These are phyloP conservation scores for Monochamus saltuarius DNA, from an alignment of 1,140 invertebrate genomes.

Conservation along the genomic window DNA sequence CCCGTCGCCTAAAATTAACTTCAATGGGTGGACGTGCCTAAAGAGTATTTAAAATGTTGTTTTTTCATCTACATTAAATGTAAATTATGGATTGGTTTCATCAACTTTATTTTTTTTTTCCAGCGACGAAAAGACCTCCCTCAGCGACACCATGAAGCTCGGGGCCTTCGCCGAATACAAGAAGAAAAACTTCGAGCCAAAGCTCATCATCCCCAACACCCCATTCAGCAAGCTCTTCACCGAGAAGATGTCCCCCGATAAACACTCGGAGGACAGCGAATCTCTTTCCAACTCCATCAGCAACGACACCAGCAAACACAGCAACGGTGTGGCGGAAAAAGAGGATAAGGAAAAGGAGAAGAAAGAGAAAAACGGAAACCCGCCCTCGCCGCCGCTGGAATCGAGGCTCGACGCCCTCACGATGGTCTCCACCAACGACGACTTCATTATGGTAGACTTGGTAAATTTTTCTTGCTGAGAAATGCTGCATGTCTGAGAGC, in stretches of 20 bases:
- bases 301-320: constrained; percentile 25
- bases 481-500: constrained; percentile 21
- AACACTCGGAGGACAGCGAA: constrained; percentile 32
- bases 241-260: constrained; percentile 51
- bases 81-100: too few relatives aligned
- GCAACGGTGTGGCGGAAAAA: constrained; percentile 6
- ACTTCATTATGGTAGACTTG: constrained; percentile 77
- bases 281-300: constrained; percentile 17
- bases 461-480: constrained; percentile 54
- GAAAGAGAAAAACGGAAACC: constrained; percentile 55
- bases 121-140: constrained; percentile 59
- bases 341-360: constrained; percentile 28
- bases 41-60: too few relatives aligned
- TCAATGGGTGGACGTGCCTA: too few relatives aligned
- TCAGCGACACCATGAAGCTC: constrained; percentile 66
- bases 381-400: constrained; percentile 44
- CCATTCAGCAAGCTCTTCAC: constrained; percentile 65
- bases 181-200: constrained; percentile 56
- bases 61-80: too few relatives aligned
- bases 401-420: constrained; percentile 56
- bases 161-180: constrained; percentile 70
- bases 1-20: too few relatives aligned
- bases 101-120: constrained; percentile 33
- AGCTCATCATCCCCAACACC: constrained; percentile 61
- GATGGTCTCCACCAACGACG: constrained; percentile 62